A percentile compares a stretch with the other conserved stretches of the same genome.
Evolutionary conservation across 2,113 vertebrate genomes (phyloP).

Genomic region (Paramormyrops kingsleyae): DNA sequence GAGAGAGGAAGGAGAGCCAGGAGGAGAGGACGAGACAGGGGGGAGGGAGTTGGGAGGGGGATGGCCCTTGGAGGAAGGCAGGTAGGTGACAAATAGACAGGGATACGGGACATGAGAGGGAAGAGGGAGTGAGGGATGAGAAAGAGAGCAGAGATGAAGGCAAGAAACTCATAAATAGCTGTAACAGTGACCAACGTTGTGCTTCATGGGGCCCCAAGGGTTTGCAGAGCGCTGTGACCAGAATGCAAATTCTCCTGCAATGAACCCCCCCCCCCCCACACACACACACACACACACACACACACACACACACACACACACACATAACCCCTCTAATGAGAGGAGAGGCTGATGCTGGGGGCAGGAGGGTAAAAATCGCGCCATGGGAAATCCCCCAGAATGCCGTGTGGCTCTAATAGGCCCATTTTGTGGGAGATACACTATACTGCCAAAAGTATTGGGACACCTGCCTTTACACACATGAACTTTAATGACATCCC

Average conservation of each 20-base stretch:
- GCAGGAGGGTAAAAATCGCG: not conserved
- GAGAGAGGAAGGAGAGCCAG: not conserved
- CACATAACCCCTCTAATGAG: not conserved
- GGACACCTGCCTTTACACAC: too few species aligned
- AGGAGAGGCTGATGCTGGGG: not conserved
- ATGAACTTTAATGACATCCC: too few species aligned
- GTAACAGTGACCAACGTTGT: not conserved
- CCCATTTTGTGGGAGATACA: not conserved
- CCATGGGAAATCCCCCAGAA: not conserved
- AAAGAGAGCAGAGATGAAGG: not conserved
- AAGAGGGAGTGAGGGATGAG: not conserved
- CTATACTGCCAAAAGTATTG: too few species aligned
- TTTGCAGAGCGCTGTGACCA: not conserved
- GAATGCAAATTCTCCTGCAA: not conserved
- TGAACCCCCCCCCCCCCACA: not conserved
- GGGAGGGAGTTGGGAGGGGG: not conserved
- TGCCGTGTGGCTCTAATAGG: not conserved
- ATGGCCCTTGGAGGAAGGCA: not conserved
- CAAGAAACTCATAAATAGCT: not conserved
- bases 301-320: not conserved
- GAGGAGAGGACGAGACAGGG: not conserved
- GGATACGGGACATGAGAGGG: not conserved
- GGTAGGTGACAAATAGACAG: not conserved
- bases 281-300: not conserved
- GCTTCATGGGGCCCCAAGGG: not conserved